Conservation (phyloP, 2,888 invertebrate species). For the Merodon equestris region DNA sequence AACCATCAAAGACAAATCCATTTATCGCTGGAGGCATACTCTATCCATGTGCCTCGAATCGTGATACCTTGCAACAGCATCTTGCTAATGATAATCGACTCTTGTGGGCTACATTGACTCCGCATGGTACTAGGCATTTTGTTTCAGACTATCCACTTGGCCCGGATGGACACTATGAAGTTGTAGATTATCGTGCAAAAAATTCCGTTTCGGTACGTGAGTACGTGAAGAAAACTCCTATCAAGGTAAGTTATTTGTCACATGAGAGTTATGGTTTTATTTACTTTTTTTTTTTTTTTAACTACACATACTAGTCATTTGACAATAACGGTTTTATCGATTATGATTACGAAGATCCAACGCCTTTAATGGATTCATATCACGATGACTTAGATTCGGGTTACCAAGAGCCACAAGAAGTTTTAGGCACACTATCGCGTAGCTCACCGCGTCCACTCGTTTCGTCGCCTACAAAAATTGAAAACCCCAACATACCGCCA, state of each 20-base stretch:
- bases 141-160: constrained; percentile 81
- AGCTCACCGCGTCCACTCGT: constrained; percentile 83
- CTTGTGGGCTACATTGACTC: constrained; percentile 91
- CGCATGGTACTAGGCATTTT: constrained; percentile 89
- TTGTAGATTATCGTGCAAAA: constrained; percentile 81
- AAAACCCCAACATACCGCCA: constrained; percentile 88
- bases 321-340: constrained; percentile 89
- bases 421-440: constrained; percentile 76
- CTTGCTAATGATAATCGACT: constrained; percentile 84
- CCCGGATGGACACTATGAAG: constrained; percentile 86
- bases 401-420: constrained; percentile 79
- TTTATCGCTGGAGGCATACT: constrained; percentile 81
- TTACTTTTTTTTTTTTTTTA: too few species aligned
- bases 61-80: constrained; percentile 78
- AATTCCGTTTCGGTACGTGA: constrained; percentile 74
- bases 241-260: constrained; percentile 73
- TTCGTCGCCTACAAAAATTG: constrained; percentile 89
- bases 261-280: neutral
- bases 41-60: constrained; percentile 81
- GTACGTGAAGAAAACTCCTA: constrained; percentile 75
- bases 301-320: too few species aligned
- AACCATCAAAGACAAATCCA: constrained; percentile 79
- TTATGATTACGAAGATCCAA: constrained; percentile 90
- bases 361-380: constrained; percentile 87
- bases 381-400: constrained; percentile 82